Evolutionary conservation across 2,797 vertebrate genomes (phyloP), one percentile per base, ranked within the genome.

Genomic region (Pangasius larnaudii): DNA sequence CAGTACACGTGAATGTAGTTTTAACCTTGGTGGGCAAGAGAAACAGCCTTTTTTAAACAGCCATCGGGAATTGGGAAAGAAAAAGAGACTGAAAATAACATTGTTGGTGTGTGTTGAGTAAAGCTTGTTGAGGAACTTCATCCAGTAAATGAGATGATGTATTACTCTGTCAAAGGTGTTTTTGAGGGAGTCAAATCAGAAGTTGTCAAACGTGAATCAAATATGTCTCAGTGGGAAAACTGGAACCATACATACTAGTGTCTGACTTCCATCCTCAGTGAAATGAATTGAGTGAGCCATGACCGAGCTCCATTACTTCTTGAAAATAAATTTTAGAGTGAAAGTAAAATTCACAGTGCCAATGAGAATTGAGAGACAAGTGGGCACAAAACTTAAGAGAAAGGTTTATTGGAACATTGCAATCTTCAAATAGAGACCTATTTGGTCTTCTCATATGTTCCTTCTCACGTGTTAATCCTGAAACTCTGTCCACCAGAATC

Each of bases 71-170:
- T 83, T 69, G 56, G 33, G 22, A 18, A 69, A 85, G 53, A 27
- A 81, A 78, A 51, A 81, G 39, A 33, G 22, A 61, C 78, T 86
- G 72, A 89, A 88, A 86, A 84, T 71, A 86, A 77, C 79, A 84
- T 88, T 91, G 77, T 46, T 82, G 82, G 78, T 51, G 59, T 88
- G 79, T 65, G 53, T 88, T 84, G 84, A 90, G 87, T 87, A 88
- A 79, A 78, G 81, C 83, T 65, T 82, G 53, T 77, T 80, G 65
- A 89, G 33, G 82, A 87, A 89, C 84, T 89, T 86, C 80, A 85
- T 89, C 75, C 39, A 77, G 77, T 90, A 91, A 90, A 92, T 88
- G 91, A 71, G 77, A 89, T 91, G 89, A 91, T 93, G 80, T 82
- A 93, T 91, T 89, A 75, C 87, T 67, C 88, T 92, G 90, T 90